A percentile compares a stretch with the other conserved stretches of the same genome.
Evolutionary conservation across 2,888 invertebrate genomes (phyloP).

Genomic region (Sepiola atlantica): DNA sequence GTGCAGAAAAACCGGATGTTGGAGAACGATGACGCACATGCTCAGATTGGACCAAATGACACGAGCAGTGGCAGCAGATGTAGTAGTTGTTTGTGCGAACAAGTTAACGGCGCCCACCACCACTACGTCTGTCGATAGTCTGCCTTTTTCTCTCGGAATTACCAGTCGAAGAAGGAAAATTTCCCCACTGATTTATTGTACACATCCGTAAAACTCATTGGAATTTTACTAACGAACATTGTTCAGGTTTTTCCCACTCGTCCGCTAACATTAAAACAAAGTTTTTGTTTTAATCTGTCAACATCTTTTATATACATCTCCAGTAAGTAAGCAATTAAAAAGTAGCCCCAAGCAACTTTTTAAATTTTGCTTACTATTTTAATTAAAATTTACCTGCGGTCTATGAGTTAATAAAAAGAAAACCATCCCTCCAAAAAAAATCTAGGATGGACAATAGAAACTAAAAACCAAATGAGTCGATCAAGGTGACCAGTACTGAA

Average conservation of each 20-base stretch:
- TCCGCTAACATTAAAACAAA: neutral
- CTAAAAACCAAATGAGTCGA: neutral
- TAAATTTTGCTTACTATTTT: neutral
- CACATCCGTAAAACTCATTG: neutral
- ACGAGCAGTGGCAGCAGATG: too few species aligned
- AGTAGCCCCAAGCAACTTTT: neutral
- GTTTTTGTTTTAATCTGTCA: neutral
- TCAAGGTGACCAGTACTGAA: neutral
- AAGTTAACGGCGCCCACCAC: neutral
- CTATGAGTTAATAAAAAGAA: neutral
- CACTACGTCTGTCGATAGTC: neutral
- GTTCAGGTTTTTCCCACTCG: neutral
- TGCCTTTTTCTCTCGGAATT: neutral
- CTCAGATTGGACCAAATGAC: neutral
- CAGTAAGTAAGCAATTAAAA: neutral
- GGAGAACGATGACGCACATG: neutral
- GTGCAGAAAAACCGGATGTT: constrained; percentile 1
- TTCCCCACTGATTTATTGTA: neutral
- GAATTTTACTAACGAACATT: neutral
- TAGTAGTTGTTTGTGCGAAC: neutral
- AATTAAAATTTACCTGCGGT: neutral
- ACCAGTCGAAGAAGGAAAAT: neutral
- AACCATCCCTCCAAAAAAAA: neutral
- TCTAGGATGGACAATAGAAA: neutral
- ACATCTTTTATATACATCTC: neutral